Percentiles rank a stretch among this genome's conserved stretches.
Evolutionary conservation across 2,113 vertebrate genomes (phyloP).

Genomic region (Anas platyrhynchos): DNA sequence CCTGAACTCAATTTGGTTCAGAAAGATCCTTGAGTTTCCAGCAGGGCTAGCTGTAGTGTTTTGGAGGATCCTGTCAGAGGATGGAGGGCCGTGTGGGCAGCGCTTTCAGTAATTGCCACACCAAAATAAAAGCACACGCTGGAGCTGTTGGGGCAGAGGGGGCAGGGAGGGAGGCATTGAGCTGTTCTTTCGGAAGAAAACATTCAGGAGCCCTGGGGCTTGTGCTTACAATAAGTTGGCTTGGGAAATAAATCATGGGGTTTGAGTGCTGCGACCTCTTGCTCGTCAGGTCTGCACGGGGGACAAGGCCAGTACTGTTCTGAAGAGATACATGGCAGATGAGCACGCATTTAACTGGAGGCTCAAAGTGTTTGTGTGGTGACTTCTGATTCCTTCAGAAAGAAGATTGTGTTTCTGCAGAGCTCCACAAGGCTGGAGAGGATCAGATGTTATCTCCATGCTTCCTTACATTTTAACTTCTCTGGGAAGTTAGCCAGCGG

Average conservation of each 20-base stretch:
- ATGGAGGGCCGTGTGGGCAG: constrained; percentile 6
- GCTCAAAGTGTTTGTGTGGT: neutral
- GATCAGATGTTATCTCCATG: neutral
- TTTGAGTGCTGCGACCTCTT: constrained; percentile 24
- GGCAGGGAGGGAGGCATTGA: neutral
- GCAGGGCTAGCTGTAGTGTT: neutral
- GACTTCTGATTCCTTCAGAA: constrained; percentile 41
- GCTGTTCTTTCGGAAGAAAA: constrained; percentile 22
- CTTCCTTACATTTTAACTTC: neutral
- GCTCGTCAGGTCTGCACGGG: constrained; percentile 30
- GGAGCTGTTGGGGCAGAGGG: neutral
- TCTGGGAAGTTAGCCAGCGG: neutral
- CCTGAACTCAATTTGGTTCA: neutral
- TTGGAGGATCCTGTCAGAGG: constrained; percentile 36
- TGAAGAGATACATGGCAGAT: constrained; percentile 13
- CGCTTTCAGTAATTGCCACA: constrained; percentile 18
- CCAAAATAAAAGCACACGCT: constrained; percentile 26
- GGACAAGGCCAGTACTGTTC: constrained; percentile 58
- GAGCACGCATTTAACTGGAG: constrained; percentile 23
- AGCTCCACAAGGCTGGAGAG: neutral
- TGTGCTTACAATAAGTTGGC: neutral
- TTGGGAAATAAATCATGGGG: constrained; percentile 32
- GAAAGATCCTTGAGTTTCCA: neutral
- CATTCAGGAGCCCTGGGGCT: constrained; percentile 34
- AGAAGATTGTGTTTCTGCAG: constrained; percentile 32